phyloP scores from a whole-genome alignment of 2,888 invertebrate species.

The Oscheius sp. region DNA sequence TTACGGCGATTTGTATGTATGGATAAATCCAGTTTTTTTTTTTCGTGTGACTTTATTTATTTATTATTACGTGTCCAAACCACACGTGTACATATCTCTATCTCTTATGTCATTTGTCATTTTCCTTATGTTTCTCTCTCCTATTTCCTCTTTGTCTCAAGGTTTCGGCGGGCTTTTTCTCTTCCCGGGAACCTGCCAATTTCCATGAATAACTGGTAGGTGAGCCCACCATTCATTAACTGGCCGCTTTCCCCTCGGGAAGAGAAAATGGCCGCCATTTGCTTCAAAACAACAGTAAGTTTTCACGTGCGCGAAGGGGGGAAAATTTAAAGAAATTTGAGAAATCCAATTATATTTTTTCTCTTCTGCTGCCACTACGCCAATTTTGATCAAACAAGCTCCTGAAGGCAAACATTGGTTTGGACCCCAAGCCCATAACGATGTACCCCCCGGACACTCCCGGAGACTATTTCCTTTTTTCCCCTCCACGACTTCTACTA shows the following conservation, averaged over 20 bases:
- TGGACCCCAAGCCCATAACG: too few species aligned
- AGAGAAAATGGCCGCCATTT: too few species aligned
- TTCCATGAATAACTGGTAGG: constrained; percentile 4
- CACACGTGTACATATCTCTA: neutral
- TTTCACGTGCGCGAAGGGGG: too few species aligned
- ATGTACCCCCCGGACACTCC: too few species aligned
- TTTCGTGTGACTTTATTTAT: neutral
- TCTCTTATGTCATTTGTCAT: neutral
- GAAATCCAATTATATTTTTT: too few species aligned
- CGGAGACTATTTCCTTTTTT: too few species aligned
- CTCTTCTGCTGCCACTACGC: too few species aligned
- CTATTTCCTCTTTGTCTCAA: constrained; percentile 6
- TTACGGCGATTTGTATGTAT: neutral
- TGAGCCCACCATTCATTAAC: neutral
- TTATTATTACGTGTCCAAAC: neutral
- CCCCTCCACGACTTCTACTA: too few species aligned
- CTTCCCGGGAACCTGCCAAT: neutral
- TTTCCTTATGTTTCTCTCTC: constrained; percentile 5
- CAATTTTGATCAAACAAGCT: too few species aligned
- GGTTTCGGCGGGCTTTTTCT: neutral
- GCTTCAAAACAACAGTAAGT: too few species aligned
- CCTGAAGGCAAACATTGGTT: too few species aligned
- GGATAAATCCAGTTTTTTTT: neutral
- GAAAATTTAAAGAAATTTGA: too few species aligned
- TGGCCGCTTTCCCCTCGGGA: neutral